Conservation (phyloP, 1,140 invertebrate species). For the Vollenhovia emeryi region DNA sequence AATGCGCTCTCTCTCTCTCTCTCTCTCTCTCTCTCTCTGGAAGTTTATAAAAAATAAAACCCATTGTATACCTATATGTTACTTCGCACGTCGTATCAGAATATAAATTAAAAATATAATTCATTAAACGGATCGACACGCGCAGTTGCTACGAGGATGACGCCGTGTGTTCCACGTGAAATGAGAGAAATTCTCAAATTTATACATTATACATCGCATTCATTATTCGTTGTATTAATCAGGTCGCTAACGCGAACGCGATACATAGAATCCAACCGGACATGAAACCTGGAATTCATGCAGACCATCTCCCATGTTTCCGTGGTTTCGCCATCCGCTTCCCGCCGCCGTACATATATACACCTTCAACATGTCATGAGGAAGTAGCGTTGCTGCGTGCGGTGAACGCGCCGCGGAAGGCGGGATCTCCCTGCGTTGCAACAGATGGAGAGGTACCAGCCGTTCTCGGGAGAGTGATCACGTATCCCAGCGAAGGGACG, state of each 20-base stretch:
- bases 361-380: slow-evolving; percentile 46
- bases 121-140: slow-evolving; percentile 1
- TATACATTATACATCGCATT: slow-evolving; percentile 1
- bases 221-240: slow-evolving; percentile 50
- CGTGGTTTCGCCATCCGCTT: slow-evolving; percentile 33
- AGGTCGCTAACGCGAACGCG: slow-evolving; percentile 8
- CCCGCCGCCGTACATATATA: not conserved
- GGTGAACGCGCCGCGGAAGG: slow-evolving; percentile 14
- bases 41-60: slow-evolving; percentile 25
- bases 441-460: slow-evolving; percentile 50
- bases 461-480: slow-evolving; percentile 53
- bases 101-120: slow-evolving; percentile 38
- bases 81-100: not conserved
- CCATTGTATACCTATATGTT: not conserved
- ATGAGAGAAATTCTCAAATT: slow-evolving; percentile 12
- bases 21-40: not conserved
- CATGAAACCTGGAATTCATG: slow-evolving; percentile 35
- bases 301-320: slow-evolving; percentile 40
- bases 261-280: slow-evolving; percentile 1
- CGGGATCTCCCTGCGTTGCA: slow-evolving; percentile 9
- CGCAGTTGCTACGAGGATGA: not conserved
- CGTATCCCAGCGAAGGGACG: not conserved
- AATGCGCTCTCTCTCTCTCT: not conserved
- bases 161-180: not conserved
- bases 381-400: slow-evolving; percentile 34